These are phyloP conservation scores for Mormyrops attenuatus DNA, from an alignment of 2,797 vertebrate genomes.

Conservation along the genomic window DNA sequence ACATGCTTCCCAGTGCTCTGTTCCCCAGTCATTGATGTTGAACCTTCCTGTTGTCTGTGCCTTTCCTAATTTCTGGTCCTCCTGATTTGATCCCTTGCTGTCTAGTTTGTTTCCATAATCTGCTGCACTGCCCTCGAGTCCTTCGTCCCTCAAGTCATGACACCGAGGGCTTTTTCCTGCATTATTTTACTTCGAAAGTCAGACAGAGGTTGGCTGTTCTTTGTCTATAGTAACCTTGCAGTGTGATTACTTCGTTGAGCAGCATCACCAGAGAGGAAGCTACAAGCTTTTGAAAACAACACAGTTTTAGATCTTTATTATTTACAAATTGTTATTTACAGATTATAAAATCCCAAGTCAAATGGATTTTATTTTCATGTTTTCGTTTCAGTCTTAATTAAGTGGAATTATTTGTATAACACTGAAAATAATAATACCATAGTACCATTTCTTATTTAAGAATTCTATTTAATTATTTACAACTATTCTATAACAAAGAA, in stretches of 20 bases:
- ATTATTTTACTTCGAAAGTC: background rate
- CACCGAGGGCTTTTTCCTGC: background rate
- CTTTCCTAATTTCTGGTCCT: background rate
- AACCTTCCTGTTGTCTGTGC: background rate
- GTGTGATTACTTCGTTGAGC: background rate
- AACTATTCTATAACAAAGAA: background rate
- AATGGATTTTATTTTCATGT: background rate
- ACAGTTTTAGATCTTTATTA: background rate
- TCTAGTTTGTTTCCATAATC: background rate
- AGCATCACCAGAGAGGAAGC: background rate
- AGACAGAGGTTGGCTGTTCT: background rate
- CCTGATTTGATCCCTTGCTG: background rate
- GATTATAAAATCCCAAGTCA: background rate
- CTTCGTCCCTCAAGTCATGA: background rate
- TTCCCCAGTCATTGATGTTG: background rate
- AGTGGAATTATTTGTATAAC: slow-evolving; percentile 1
- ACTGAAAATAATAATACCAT: background rate
- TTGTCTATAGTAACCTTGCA: background rate
- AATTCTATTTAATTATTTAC: background rate
- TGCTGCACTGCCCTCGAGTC: background rate
- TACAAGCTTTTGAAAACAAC: background rate
- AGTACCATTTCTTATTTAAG: background rate
- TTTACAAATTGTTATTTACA: too few species aligned
- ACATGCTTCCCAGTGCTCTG: background rate
- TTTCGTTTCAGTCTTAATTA: background rate